A percentile compares a stretch with the other conserved stretches of the same genome.
phyloP scores from a whole-genome alignment of 2,113 vertebrate genomes.

The Clarias macrocephalus region DNA sequence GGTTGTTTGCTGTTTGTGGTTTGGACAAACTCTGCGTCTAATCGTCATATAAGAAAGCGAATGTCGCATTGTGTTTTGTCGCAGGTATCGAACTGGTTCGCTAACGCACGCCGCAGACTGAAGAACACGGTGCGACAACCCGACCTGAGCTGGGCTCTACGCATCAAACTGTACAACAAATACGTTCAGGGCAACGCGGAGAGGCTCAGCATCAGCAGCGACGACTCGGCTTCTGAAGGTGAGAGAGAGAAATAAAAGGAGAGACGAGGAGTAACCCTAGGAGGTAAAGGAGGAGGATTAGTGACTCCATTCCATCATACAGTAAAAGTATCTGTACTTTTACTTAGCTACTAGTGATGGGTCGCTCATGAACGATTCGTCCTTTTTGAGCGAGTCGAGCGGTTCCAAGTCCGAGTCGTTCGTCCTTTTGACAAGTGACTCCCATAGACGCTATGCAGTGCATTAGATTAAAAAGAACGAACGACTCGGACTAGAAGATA shows the following conservation, averaged over 20 bases:
- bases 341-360: no score
- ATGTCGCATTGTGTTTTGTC: background rate
- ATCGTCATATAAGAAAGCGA: background rate
- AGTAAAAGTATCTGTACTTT: no score
- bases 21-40: background rate
- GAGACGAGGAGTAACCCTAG: background rate
- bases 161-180: slow-evolving; percentile 98
- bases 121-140: slow-evolving; percentile 98
- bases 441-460: no score
- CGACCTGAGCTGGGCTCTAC: slow-evolving; percentile 95
- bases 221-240: slow-evolving; percentile 90
- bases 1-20: background rate
- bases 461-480: no score
- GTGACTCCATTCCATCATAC: no score
- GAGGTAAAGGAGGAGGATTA: no score
- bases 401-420: no score
- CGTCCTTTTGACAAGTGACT: no score
- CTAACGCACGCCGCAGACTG: slow-evolving; percentile 92
- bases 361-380: no score
- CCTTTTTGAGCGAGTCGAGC: no score
- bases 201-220: slow-evolving; percentile 91
- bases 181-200: slow-evolving; percentile 89
- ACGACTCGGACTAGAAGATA: no score
- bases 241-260: background rate
- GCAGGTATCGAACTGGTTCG: slow-evolving; percentile 99